Percentiles rank a stretch among this genome's conserved stretches.
Conservation (phyloP, 2,797 vertebrate genomes). For the Tiaroga cobitis region DNA sequence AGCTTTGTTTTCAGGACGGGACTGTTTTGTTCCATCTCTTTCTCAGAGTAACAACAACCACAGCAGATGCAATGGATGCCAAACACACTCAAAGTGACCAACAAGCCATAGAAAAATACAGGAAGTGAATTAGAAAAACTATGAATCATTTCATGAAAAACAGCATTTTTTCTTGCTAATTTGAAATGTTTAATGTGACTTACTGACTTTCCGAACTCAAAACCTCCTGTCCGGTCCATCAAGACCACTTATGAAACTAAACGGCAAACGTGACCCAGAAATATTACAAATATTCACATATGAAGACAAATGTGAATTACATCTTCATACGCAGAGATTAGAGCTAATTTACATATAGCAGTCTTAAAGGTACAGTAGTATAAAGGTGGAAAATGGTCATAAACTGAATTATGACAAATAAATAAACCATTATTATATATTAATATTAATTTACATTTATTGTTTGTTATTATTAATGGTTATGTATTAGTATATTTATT, state of each 20-base stretch:
- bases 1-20: constrained; percentile 53
- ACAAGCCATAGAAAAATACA: neutral
- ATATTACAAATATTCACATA: neutral
- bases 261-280: neutral
- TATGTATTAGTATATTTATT: neutral
- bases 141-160: neutral
- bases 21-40: neutral
- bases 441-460: neutral
- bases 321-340: neutral
- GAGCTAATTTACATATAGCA: neutral
- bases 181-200: neutral
- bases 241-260: neutral
- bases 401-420: neutral
- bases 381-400: neutral
- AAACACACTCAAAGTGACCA: neutral
- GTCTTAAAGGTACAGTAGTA: neutral
- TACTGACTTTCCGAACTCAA: neutral
- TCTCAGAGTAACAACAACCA: constrained; percentile 7
- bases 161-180: neutral
- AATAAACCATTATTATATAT: neutral
- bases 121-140: no score
- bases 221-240: neutral
- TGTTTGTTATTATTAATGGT: neutral
- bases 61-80: neutral
- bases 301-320: neutral